Base-by-base conservation (phyloP, 1,140 invertebrate genomes). In the Aphelinus atriplicis region DNA sequence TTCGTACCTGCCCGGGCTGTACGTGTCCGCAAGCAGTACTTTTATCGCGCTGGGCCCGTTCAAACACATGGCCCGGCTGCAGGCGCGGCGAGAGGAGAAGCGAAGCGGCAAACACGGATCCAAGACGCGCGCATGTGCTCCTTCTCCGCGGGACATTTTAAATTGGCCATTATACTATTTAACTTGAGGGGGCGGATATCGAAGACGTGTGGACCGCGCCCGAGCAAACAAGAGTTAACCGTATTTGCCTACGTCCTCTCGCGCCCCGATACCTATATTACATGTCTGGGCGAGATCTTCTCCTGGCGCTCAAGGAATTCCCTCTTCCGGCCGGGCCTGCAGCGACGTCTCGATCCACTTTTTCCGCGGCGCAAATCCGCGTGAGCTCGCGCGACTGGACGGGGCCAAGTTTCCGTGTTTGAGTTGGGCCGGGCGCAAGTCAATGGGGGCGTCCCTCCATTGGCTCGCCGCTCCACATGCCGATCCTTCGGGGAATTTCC, bases 111-210 rank as follows among this genome's bases (percentile, higher is more conserved):
- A 68, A 64, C 53, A 62, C 60, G n/a, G 60, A 74, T 74, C 72
- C 56, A 74, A 67, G 72, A 74, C 60, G 51, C 60, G 56, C 68
- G 51, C 51, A 26, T 26, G 26, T 26, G 51, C 51, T 53, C 4
- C 57, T 26, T 57, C 73, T 68, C 53, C 77, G 71, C 74, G 80
- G 78, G 80, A 86, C 82, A 86, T 87, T 87, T 87, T 87, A 87
- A 87, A 87, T 87, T 87, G 85, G 85, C 86, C 83, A 87, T 87
- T 87, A 87, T 87, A 87, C 84, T 87, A 87, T 87, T 87, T 87
- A 87, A 86, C 85, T 86, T 87, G 83, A 84, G 84, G 85, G 83
- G 78, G n/a, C 70, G 65, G 78, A 78, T 63, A 69, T 74, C 70
- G 69, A 67, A 69, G 57, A 7, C 51, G 73, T 58, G 75, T 73